Percentiles rank a stretch among this genome's conserved stretches.
Conservation (phyloP, 2,888 invertebrate genomes). For the Nudaria mundana region DNA sequence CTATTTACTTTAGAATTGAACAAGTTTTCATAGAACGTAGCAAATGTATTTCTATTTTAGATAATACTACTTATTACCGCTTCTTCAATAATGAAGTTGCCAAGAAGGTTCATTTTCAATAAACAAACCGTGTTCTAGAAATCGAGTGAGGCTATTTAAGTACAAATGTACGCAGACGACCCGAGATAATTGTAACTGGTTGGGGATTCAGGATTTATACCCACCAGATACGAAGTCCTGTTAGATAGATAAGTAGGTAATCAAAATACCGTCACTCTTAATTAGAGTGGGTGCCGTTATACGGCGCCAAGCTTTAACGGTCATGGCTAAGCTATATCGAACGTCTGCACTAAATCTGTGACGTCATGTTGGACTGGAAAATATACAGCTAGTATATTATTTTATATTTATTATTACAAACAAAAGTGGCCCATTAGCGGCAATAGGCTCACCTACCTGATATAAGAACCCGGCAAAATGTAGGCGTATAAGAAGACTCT, state of each 20-base stretch:
- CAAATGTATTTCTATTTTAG: not conserved
- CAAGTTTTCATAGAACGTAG: conserved; percentile 18
- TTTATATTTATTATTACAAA: no score
- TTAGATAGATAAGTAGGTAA: conserved; percentile 68
- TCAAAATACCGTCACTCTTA: conserved; percentile 75
- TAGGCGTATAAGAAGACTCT: no score
- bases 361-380: not conserved
- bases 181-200: conserved; percentile 61
- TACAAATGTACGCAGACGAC: conserved; percentile 56
- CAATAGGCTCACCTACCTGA: no score
- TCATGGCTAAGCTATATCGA: conserved; percentile 10
- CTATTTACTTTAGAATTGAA: conserved; percentile 23
- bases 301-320: conserved; percentile 40
- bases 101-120: no score
- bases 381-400: no score
- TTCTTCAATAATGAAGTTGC: no score
- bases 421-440: no score
- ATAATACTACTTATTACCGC: not conserved
- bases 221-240: conserved; percentile 54
- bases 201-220: conserved; percentile 62
- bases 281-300: conserved; percentile 59
- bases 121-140: no score
- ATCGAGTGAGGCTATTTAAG: conserved; percentile 42
- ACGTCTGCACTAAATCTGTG: conserved; percentile 2
- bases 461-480: no score